These are phyloP conservation scores for Tenthredo amoena DNA, from an alignment of 2,888 invertebrate genomes.

Conservation along the genomic window DNA sequence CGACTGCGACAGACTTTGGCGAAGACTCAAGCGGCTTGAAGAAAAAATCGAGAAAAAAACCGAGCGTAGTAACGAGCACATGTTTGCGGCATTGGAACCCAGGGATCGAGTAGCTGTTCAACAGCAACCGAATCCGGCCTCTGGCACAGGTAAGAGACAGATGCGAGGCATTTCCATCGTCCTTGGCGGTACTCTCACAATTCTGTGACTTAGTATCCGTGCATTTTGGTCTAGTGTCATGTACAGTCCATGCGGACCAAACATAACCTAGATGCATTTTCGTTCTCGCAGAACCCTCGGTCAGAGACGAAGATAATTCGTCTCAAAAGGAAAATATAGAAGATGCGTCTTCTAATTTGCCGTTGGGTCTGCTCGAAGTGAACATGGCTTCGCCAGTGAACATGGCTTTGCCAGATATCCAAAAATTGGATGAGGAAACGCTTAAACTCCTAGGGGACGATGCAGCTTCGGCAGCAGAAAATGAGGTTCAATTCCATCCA, in stretches of 20 bases:
- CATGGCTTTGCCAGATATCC: background rate
- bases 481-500: slow-evolving; percentile 53
- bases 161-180: background rate
- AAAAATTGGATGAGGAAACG: slow-evolving; percentile 55
- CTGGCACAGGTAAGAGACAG: background rate
- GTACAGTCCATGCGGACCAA: background rate
- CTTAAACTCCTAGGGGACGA: slow-evolving; percentile 56
- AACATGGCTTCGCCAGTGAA: background rate
- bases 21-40: too few relatives aligned
- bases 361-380: background rate
- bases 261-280: slow-evolving; percentile 31
- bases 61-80: background rate
- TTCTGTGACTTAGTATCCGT: slow-evolving; percentile 18
- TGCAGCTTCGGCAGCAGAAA: slow-evolving; percentile 26
- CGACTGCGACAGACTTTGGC: too few relatives aligned
- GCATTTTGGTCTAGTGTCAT: slow-evolving; percentile 26
- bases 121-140: background rate
- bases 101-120: slow-evolving; percentile 2
- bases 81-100: background rate
- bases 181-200: slow-evolving; percentile 19
- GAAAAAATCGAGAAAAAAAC: background rate
- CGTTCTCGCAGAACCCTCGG: slow-evolving; percentile 50
- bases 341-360: background rate
- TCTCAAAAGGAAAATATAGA: slow-evolving; percentile 13
- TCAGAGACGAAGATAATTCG: slow-evolving; percentile 34